These are phyloP conservation scores for Lottia scabra DNA, from an alignment of 2,888 invertebrate genomes.

Conservation along the genomic window DNA sequence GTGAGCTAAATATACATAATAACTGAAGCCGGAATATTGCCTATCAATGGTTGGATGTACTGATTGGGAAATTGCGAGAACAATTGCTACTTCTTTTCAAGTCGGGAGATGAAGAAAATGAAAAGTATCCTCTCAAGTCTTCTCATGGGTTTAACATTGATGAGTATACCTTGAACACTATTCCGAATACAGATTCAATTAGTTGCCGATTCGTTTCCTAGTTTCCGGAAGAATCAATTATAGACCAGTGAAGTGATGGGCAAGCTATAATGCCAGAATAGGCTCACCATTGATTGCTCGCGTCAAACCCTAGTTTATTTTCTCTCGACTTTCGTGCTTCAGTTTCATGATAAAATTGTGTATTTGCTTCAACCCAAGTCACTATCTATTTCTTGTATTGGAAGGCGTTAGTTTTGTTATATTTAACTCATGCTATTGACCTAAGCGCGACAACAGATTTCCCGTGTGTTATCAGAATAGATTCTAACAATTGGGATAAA, in stretches of 20 bases:
- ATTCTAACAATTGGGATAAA: too few species aligned
- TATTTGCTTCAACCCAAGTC: background rate
- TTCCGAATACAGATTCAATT: conserved; percentile 4
- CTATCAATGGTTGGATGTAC: too few species aligned
- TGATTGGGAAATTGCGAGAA: too few species aligned
- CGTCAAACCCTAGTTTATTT: background rate
- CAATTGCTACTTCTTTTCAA: too few species aligned
- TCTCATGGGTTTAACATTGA: too few species aligned
- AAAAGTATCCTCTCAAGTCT: too few species aligned
- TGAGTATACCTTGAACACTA: background rate
- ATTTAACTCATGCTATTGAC: background rate
- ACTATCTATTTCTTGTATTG: background rate
- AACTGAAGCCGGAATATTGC: too few species aligned
- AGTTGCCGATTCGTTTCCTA: conserved; percentile 1
- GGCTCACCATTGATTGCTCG: background rate
- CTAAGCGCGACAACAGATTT: background rate
- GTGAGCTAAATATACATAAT: too few species aligned
- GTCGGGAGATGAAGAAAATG: too few species aligned
- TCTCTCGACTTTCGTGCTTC: background rate
- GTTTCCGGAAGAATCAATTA: conserved; percentile 4
- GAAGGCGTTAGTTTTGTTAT: conserved; percentile 1
- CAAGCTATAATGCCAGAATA: conserved; percentile 5
- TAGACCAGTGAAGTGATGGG: conserved; percentile 1
- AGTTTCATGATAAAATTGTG: background rate
- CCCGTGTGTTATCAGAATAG: too few species aligned